Percentiles rank a stretch among this genome's conserved stretches.
phyloP scores from a whole-genome alignment of 2,888 invertebrate genomes.

The Bedellia somnulentella region DNA sequence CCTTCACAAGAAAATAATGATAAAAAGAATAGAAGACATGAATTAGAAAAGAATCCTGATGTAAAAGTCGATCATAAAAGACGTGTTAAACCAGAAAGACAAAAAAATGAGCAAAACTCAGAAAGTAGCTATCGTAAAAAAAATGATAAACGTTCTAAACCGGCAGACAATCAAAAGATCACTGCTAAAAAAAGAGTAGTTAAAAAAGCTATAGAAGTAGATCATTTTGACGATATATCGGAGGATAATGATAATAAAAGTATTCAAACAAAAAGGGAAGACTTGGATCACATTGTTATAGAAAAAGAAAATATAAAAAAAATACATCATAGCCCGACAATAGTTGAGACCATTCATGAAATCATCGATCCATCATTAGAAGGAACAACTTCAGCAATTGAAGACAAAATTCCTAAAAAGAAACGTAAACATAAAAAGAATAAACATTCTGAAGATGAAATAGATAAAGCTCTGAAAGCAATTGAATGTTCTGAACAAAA shows the following conservation, averaged over 20 bases:
- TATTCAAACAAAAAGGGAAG: background rate
- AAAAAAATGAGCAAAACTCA: conserved; percentile 15
- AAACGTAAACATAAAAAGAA: conserved; percentile 36
- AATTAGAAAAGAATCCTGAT: conserved; percentile 2
- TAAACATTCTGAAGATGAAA: conserved; percentile 37
- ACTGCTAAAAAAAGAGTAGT: conserved; percentile 37
- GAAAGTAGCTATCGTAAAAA: conserved; percentile 30
- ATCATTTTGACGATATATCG: conserved; percentile 35
- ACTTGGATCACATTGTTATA: background rate
- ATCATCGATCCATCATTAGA: conserved; percentile 12
- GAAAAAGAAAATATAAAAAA: conserved; percentile 19
- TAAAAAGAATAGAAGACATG: conserved; percentile 16
- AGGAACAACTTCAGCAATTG: conserved; percentile 25
- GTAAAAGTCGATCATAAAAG: too few relatives aligned
- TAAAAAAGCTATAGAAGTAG: conserved; percentile 41
- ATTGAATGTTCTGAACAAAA: conserved; percentile 36
- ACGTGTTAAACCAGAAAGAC: conserved; percentile 12
- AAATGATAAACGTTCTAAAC: conserved; percentile 35
- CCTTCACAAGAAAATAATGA: conserved; percentile 33
- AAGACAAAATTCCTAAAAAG: too few relatives aligned
- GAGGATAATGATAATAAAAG: conserved; percentile 8
- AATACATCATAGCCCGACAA: conserved; percentile 29
- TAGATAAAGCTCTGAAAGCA: conserved; percentile 45
- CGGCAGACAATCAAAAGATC: conserved; percentile 28
- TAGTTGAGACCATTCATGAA: conserved; percentile 24